Evolutionary conservation across 2,113 vertebrate genomes (phyloP).

Genomic region (Microcebus griseorufus): DNA sequence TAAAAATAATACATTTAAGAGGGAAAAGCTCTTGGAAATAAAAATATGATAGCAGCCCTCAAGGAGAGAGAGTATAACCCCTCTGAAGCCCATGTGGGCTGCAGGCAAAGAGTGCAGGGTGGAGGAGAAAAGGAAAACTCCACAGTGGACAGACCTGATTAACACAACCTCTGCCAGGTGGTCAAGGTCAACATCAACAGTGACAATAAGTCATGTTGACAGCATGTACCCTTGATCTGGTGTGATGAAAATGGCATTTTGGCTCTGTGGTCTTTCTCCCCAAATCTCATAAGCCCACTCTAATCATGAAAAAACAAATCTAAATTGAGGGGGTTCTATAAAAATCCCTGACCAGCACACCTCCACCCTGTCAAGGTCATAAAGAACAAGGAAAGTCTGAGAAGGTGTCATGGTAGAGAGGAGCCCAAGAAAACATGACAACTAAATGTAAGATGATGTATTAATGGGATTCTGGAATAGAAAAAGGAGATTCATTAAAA

Average conservation of each 20-base stretch:
- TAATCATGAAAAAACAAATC: not conserved
- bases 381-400: not conserved
- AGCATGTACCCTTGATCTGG: not conserved
- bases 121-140: not conserved
- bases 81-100: not conserved
- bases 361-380: not conserved
- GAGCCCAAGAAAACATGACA: not conserved
- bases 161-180: not conserved
- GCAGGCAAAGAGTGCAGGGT: not conserved
- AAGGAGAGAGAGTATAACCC: not conserved
- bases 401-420: not conserved
- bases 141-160: not conserved
- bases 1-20: not conserved
- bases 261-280: not conserved
- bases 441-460: not conserved
- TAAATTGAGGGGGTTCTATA: not conserved
- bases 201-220: not conserved
- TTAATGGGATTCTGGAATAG: not conserved
- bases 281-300: not conserved
- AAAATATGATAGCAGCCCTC: not conserved
- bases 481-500: not conserved
- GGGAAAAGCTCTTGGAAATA: not conserved
- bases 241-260: not conserved
- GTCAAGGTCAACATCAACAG: not conserved
- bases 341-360: not conserved